Evolutionary conservation across 2,113 vertebrate species (phyloP).

Genomic region (Cisticola juncidis): DNA sequence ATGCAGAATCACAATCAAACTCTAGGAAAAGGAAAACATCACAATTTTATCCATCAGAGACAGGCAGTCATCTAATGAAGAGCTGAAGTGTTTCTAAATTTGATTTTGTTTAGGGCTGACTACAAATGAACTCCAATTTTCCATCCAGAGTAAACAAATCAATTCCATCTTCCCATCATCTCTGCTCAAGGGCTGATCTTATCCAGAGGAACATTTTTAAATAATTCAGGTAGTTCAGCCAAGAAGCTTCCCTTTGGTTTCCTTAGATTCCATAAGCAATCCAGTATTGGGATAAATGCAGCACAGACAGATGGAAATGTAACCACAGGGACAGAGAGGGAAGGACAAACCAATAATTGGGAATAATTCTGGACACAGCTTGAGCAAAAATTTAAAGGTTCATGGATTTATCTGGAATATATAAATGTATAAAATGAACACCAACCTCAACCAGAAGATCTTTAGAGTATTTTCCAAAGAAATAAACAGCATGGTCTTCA

Average conservation of each 20-base stretch:
- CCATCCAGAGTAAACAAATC: background rate
- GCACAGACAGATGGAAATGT: background rate
- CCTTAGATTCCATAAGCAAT: background rate
- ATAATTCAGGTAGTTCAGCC: background rate
- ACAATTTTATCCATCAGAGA: background rate
- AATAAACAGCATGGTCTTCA: constrained; percentile 84
- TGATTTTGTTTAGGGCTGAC: background rate
- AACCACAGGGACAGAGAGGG: background rate
- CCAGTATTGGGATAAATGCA: background rate
- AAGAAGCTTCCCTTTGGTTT: background rate
- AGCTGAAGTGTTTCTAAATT: background rate
- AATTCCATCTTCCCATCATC: background rate
- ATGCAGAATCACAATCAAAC: constrained; percentile 85
- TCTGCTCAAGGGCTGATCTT: background rate
- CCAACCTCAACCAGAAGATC: constrained; percentile 89
- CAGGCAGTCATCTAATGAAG: background rate
- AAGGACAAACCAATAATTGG: background rate
- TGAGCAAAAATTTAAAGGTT: background rate
- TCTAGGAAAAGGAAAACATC: constrained; percentile 68
- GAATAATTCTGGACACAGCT: background rate
- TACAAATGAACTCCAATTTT: background rate
- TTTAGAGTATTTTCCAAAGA: constrained; percentile 91
- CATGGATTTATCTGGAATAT: background rate
- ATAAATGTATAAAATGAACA: background rate
- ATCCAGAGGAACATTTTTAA: background rate